Base-by-base conservation (phyloP, 1,140 invertebrate genomes). In the Microplitis mediator region DNA sequence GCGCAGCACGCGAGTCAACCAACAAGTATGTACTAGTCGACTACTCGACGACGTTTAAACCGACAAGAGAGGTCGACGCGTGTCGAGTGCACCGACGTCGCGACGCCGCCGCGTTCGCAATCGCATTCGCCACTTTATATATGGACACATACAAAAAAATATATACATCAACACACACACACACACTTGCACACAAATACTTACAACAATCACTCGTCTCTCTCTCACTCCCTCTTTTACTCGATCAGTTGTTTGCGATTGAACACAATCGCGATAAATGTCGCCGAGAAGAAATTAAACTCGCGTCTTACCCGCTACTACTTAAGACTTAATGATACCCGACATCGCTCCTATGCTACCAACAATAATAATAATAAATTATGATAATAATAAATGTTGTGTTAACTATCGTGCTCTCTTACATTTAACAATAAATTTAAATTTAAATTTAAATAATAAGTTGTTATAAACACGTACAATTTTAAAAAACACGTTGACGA, bases 31-130 rank as follows among this genome's bases (percentile, higher is more conserved):
- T 66, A 52, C 56, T 16, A 65, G 62, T 36, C 50, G 16, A 66
- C 62, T 45, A 45, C 39, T 71, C 51, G 54, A 32, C 51, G 23
- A 58, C 62, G 51, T 66, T 72, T 32, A 66, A 65, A 62, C 16
- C 36, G 63, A 71, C 60, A 63, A 51, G 60, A 66, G 63, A 66
- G 56, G 56, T 69, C 56, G 68, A 61, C 68, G 68, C 68, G 68
- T 69, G 68, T 67, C 71, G 64, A 72, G 64, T 60, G 63, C 63
- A 66, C 70, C 62, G 63, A 72, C 70, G 70, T 72, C 70, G 70
- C 70, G 70, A 72, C 70, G 70, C 70, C 70, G 51, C 16, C 69
- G 69, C 58, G 23, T 72, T 72, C 52, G 56, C 68, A 62, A 69
- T 61, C 54, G 35, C 68, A 69, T 45, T 56, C 54, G 63, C 54